Evolutionary conservation across 2,113 vertebrate species (phyloP), one percentile per base, ranked within the genome.

Genomic region (Pelobates fuscus): DNA sequence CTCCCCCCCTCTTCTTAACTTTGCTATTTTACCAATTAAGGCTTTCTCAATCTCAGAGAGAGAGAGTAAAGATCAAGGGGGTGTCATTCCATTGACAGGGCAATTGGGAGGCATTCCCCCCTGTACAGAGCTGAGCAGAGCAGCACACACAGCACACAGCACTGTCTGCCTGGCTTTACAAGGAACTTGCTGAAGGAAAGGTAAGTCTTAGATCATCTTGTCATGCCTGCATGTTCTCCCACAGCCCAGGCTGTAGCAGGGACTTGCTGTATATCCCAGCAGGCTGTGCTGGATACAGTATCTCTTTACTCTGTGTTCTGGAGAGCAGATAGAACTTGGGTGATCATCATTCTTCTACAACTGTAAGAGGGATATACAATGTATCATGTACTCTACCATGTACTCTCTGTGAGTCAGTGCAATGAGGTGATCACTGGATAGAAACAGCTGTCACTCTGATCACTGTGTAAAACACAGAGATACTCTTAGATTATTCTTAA

Each of bases 1-100:
- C 71, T 30, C 71, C 61, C 71, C 59, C 71, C 71, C 24, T 27
- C 49, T 43, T 63, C 26, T 64, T 65, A 46, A 65, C 71, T 74
- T 66, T 74, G 71, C 71, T 74, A 66, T 66, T 74, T 74, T 74
- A 74, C 71, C 71, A 74, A 74, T 74, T 74, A 74, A 74, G 71
- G 71, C 71, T 74, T 74, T 74, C 71, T 74, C 71, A 74, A 74
- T 74, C 52, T 67, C 69, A 75, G 72, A 75, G 70, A 72, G 70
- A 72, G 54, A 43, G 30, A 25, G 52, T 62, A 74, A 27, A 74
- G 63, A 75, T 67, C 72, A 67, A 67, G 72, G 63, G 72, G 72
- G 63, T 67, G 72, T 75, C 37, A 59, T 67, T 59, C 62, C 54
- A 43, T 66, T 74, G 71, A 58, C 71, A 75, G 72, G 63, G 25